Base-by-base conservation (phyloP, 2,113 vertebrate species). In the Hypomesus transpacificus region DNA sequence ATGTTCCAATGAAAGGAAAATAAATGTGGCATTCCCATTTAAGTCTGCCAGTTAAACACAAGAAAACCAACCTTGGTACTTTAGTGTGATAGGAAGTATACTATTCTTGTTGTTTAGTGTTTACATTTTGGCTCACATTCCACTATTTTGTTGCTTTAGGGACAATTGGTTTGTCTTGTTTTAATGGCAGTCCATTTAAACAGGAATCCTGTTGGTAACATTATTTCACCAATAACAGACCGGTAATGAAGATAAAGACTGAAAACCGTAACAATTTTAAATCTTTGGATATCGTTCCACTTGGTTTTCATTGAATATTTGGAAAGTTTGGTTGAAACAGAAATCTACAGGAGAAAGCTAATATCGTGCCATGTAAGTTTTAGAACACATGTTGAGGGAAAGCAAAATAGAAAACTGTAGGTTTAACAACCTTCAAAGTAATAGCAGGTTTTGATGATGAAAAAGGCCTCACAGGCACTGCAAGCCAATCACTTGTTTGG, bases 241-340 rank as follows among this genome's bases (percentile, higher is more conserved):
- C 50, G 58, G 70, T 54, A 54, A 63, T 66, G 17, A 62, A 28
- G 50, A 64, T 58, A 76, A 72, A 69, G 59, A 68, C 46, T 73
- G 73, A 81, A 79, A 84, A 81, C 60, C 67, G 17, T 75, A 66
- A 79, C 28, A 79, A 57, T 80, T 85, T 5, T 81, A 34, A 67
- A 58, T 92, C 91, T 94, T 91, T 86, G 90, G 73, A 84, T 50
- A 71, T 84, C 67, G 26, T 71, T 87, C 74, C 78, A 79, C 84
- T 86, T 88, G 28, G 76, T 83, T 83, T 81, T 84, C 76, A 85
- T 82, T 83, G 80, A 84, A 71, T 78, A 82, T 86, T 87, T 85
- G 80, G 80, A 83, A 74, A 46, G 68, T 80, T 82, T 86, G 78
- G 60, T 65, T 71, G 26, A 80, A 80, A 56, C 76, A 75, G n/a